Base-by-base conservation (phyloP, 2,888 invertebrate genomes). In the Thecocarcelia acutangulata region DNA sequence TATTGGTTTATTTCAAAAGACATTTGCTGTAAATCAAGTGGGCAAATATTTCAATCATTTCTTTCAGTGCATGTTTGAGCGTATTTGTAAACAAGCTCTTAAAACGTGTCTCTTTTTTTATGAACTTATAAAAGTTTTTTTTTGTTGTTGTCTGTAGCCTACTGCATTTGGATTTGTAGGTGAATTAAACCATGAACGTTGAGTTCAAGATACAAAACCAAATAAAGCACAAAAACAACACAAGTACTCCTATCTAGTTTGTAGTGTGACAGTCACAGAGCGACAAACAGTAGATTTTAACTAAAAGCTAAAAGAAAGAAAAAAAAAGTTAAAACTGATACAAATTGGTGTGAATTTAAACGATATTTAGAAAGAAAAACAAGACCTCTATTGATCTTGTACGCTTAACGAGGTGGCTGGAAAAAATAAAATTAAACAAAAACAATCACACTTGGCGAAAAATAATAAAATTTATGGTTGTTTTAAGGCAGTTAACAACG, bases 151-250 rank as follows among this genome's bases (percentile, higher is more conserved):
- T 33, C 33, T 33, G 8, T 8, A 2, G 21, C 44, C 64, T 17
- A 56, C 21, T 84, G 84, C 85, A 84, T 85, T 84, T 82, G 85
- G 85, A 85, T 89, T 88, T 88, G 88, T 88, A 88, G 88, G 88
- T 89, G 88, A 88, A 86, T 84, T 84, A 86, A 86, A 87, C 88
- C 88, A 88, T 89, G 89, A 87, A 87, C 72, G 76, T 73, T 76
- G 61, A 73, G 81, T 81, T 73, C 77, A 81, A 81, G 72, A 73
- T 54, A 76, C 61, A 63, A 66, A 19, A 58, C 40, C 24, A 42
- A 52, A 63, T 19, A 58, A 12, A 28, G 5, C 48, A 61, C 0
- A 54, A 56, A 1, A 44, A 11, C 15, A 13, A 3, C 15, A 42
- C 11, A 42, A 59, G 59, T 59, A 24, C n/a, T 9, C 21, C 0